Evolutionary conservation across 2,113 vertebrate genomes (phyloP).

Genomic region (Anguilla rostrata): DNA sequence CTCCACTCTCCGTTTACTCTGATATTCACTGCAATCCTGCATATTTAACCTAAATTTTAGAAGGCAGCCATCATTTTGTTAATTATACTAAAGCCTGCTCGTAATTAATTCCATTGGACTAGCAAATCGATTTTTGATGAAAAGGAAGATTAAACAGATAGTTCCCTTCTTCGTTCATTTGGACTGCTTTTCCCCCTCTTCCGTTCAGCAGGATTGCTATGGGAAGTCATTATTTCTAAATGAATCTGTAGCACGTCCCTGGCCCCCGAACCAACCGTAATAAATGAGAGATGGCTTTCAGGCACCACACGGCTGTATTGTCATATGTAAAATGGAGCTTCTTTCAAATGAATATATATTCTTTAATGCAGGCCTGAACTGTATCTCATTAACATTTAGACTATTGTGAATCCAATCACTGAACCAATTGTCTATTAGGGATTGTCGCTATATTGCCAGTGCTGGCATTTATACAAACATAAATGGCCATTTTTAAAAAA

Average conservation of each 20-base stretch:
- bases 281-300: constrained; percentile 45
- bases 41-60: constrained; percentile 81
- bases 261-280: constrained; percentile 60
- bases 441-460: not conserved
- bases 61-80: constrained; percentile 76
- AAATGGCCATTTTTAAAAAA: not conserved
- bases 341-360: constrained; percentile 20
- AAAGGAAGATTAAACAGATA: constrained; percentile 83
- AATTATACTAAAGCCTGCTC: constrained; percentile 76
- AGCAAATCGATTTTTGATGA: constrained; percentile 86
- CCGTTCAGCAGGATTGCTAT: constrained; percentile 60
- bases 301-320: constrained; percentile 20
- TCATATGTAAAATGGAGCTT: constrained; percentile 24
- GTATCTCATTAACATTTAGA: constrained; percentile 19
- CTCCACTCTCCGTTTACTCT: constrained; percentile 76
- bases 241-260: constrained; percentile 58
- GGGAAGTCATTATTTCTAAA: constrained; percentile 64
- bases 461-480: not conserved
- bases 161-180: constrained; percentile 68
- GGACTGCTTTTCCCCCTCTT: constrained; percentile 68
- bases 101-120: constrained; percentile 86
- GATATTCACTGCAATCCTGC: constrained; percentile 74
- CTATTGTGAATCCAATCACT: constrained; percentile 8
- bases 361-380: constrained; percentile 6
- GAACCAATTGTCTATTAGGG: not conserved